Base-by-base conservation (phyloP, 2,888 invertebrate species). In the Argyresthia goedartella region DNA sequence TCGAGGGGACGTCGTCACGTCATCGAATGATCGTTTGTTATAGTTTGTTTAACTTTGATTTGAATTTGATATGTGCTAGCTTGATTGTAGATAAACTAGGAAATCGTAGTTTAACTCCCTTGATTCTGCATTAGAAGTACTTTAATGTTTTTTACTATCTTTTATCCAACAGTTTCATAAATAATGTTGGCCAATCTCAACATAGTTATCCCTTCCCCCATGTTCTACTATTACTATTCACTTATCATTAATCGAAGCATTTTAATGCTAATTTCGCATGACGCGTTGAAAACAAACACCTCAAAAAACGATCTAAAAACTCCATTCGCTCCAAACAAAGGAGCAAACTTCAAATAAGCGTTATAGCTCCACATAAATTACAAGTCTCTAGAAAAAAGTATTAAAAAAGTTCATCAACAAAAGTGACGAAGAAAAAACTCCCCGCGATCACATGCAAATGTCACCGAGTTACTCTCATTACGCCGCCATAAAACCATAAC, bases 391-490 rank as follows among this genome's bases (percentile, higher is more conserved):
- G 61, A 59, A 73, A 81, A 51, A 51, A 42, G 11, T 34, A 14
- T 14, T 14, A 15, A 50, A 81, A 84, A 84, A 81, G 71, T 73
- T 76, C 69, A 74, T 73, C 69, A 76, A 79, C 77, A 76, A 76
- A 73, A 75, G 74, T 74, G 69, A 66, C 47, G 50, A 54, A 67
- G 63, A 69, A 81, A 84, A 82, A 82, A 70, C 55, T 59, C 67
- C 71, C 80, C 73, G 69, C 76, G 67, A 73, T 78, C 74, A 75
- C 80, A 86, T 85, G 85, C 86, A 86, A 86, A 86, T 86, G 72
- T 76, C 76, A 68, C 72, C 67, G 71, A 72, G 71, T 76, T 65
- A 77, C 67, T 75, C 82, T 84, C 84, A 85, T 85, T 84, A 85
- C 78, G 59, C 66, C 58, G 62, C 75, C 71, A 82, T 82, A 74